phyloP scores from a whole-genome alignment of 30 jellyfish, hydroid and myxozoan species.

The Aurelia coerulea region DNA sequence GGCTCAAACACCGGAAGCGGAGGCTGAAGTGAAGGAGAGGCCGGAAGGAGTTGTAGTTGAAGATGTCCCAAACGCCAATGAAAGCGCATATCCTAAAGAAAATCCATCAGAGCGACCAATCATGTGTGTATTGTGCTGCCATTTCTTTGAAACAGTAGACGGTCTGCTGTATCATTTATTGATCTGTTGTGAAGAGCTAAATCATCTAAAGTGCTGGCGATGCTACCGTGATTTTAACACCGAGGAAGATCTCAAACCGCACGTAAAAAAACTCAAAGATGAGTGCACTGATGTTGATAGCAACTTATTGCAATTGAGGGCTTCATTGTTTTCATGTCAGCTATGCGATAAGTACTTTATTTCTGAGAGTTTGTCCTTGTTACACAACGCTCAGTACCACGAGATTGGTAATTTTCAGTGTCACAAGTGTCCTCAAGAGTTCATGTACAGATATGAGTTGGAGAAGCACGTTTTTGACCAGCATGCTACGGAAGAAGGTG shows the following conservation, averaged over 20 bases:
- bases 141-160: conserved; percentile 4
- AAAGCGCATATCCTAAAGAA: neutral
- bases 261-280: neutral
- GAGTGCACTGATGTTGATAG: too few species aligned
- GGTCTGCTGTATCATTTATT: conserved; percentile 33
- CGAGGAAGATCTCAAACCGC: neutral
- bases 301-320: too few species aligned
- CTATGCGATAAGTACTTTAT: neutral
- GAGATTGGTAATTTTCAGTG: neutral
- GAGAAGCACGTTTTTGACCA: neutral
- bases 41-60: neutral
- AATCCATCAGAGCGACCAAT: conserved; percentile 2
- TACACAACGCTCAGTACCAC: conserved; percentile 3
- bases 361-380: neutral
- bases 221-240: neutral
- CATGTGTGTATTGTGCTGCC: conserved; percentile 19
- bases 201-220: conserved; percentile 29
- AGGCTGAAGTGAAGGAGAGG: too few species aligned
- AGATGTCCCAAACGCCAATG: neutral
- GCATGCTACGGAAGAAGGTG: neutral
- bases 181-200: conserved; percentile 8
- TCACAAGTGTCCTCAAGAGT: neutral
- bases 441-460: neutral
- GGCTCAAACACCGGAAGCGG: neutral
- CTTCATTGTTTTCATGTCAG: neutral